phyloP scores from a whole-genome alignment of 1,140 invertebrate genomes.

The Psilanteris sp. region DNA sequence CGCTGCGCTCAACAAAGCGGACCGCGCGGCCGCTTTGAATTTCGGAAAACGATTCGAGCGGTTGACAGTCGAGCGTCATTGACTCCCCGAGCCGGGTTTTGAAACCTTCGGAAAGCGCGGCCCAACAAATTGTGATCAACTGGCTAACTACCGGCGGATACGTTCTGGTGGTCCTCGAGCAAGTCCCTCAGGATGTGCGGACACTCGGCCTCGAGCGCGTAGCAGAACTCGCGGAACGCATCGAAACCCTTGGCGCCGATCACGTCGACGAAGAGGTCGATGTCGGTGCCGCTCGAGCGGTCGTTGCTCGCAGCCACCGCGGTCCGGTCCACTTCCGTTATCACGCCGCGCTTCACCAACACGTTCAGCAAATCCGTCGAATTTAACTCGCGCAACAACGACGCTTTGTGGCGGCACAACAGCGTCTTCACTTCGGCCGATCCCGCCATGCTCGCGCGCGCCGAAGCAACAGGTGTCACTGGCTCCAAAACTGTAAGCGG shows the following conservation, averaged over 20 bases:
- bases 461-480: constrained; percentile 66
- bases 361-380: constrained; percentile 70
- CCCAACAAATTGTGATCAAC: no score
- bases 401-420: constrained; percentile 72
- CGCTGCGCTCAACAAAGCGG: no score
- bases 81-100: no score
- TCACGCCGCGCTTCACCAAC: constrained; percentile 73
- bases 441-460: constrained; percentile 65
- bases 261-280: constrained; percentile 79
- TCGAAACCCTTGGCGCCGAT: constrained; percentile 80
- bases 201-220: constrained; percentile 80
- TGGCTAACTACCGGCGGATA: constrained; percentile 39
- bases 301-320: constrained; percentile 68
- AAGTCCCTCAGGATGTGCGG: constrained; percentile 80
- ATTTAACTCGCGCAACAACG: constrained; percentile 70
- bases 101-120: no score
- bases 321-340: constrained; percentile 72
- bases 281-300: constrained; percentile 66
- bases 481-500: constrained; percentile 15
- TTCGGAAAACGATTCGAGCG: no score
- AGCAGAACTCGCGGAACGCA: constrained; percentile 81
- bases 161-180: constrained; percentile 70
- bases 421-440: constrained; percentile 70
- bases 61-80: no score
- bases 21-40: no score